Evolutionary conservation across 2,113 vertebrate genomes (phyloP), one percentile per base, ranked within the genome.

Genomic region (Sylvia atricapilla): DNA sequence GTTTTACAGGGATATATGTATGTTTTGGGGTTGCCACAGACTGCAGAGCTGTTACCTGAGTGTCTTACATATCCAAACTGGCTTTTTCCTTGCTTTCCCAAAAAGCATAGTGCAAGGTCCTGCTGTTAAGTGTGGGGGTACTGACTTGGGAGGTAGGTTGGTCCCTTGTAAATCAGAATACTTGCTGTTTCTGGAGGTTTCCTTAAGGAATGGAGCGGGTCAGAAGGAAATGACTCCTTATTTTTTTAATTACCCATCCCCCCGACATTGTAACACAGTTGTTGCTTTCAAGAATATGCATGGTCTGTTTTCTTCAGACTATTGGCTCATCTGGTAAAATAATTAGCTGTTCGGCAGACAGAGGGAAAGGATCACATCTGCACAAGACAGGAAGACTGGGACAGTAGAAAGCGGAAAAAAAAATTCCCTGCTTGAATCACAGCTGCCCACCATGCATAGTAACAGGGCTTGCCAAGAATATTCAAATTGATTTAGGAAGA

Each of bases 261-360:
- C 82, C 35, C 2, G 7, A 80, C 37, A 64, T 62, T 95, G 86
- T 93, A 84, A 47, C 74, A 86, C 80, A 91, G 92, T 93, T 95
- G 76, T 81, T 96, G 59, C 95, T 96, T 97, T 96, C 92, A 95
- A 94, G 97, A 96, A 94, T 96, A 93, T 59, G 68, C 88, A 41
- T 50, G 56, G 66, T 87, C 93, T 96, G 86, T 97, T 97, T 97
- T 97, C 94, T 96, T 94, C 93, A 96, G 92, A 77, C 93, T 88
- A 3, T 56, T 85, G 93, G 93, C 92, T 96, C 72, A 22, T 94
- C 97, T 98, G 98, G 87, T 96, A 96, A 97, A 98, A 96, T 94
- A 95, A 97, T 98, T 96, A 98, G 90, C 93, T 96, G 93, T 90
- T 96, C 97, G 86, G 95, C 96, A 97, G 96, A 90, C 90, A 69